phyloP scores from a whole-genome alignment of 2,888 invertebrate species.

The Hydrotaea cyrtoneurina region DNA sequence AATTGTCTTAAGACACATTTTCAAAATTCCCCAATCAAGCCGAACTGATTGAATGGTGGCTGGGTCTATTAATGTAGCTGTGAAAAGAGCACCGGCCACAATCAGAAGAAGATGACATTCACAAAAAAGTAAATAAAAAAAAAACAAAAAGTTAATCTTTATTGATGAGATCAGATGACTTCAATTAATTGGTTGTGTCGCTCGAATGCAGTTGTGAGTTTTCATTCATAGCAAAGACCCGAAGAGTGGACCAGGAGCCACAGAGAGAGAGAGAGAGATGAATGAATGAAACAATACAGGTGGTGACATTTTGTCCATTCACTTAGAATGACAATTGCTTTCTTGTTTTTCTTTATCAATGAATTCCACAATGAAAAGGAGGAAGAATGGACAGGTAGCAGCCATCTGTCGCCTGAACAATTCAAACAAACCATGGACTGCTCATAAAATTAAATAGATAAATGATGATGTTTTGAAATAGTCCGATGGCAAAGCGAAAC shows the following conservation, averaged over 20 bases:
- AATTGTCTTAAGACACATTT: background rate
- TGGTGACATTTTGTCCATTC: constrained; percentile 16
- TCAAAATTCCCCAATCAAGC: background rate
- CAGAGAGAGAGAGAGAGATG: background rate
- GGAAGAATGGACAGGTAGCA: background rate
- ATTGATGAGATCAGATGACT: constrained; percentile 5
- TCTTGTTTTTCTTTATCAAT: background rate
- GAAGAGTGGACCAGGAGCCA: background rate
- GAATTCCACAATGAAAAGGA: background rate
- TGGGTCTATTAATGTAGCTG: background rate
- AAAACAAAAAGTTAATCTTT: constrained; percentile 24
- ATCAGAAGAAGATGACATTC: background rate
- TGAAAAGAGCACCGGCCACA: background rate
- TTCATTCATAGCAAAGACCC: background rate
- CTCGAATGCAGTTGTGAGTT: constrained; percentile 20
- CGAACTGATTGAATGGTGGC: background rate
- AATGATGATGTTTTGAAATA: no score
- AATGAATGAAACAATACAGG: constrained; percentile 6
- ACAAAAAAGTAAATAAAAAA: no score
- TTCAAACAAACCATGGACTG: no score
- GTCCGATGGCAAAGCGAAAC: no score
- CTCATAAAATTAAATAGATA: no score
- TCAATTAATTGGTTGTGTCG: background rate
- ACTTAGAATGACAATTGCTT: background rate
- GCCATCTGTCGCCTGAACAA: no score